phyloP scores from a whole-genome alignment of 2,888 invertebrate species.

The Oxytorus armatus region DNA sequence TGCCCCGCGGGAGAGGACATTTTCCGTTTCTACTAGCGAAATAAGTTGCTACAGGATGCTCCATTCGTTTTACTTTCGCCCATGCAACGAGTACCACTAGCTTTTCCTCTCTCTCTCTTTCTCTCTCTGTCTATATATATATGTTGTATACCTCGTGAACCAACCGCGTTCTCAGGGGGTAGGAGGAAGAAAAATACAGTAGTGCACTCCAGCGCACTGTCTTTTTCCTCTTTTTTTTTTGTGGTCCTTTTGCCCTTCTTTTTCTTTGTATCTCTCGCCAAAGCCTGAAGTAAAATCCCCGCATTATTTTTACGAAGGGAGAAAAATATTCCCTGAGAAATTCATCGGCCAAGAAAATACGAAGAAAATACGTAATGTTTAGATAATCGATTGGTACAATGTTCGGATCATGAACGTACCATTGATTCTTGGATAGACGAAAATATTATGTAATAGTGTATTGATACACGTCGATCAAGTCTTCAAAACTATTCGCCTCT shows the following conservation, averaged over 20 bases:
- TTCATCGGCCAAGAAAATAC: not conserved
- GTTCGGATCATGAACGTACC: not conserved
- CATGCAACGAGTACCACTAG: not conserved
- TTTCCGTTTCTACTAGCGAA: slow-evolving; percentile 53
- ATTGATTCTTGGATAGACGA: not conserved
- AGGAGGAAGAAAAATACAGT: slow-evolving; percentile 47
- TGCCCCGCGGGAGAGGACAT: slow-evolving; percentile 61
- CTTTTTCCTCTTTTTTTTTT: slow-evolving; percentile 27
- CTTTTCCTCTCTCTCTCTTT: not conserved
- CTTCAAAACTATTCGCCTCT: no score
- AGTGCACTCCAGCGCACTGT: slow-evolving; percentile 22
- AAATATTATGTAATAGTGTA: no score
- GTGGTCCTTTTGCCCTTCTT: not conserved
- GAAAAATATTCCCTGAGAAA: slow-evolving; percentile 1
- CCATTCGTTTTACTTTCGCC: slow-evolving; percentile 67
- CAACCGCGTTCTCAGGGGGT: slow-evolving; percentile 8
- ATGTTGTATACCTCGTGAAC: slow-evolving; percentile 14
- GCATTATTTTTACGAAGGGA: slow-evolving; percentile 12
- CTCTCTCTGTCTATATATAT: no score
- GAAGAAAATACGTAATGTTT: not conserved
- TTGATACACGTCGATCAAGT: no score
- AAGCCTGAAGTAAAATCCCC: slow-evolving; percentile 25
- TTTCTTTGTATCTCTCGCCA: not conserved
- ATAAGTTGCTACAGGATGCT: slow-evolving; percentile 60
- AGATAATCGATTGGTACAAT: not conserved